Evolutionary conservation across 2,797 vertebrate species (phyloP).

Genomic region (Sardinella longiceps): DNA sequence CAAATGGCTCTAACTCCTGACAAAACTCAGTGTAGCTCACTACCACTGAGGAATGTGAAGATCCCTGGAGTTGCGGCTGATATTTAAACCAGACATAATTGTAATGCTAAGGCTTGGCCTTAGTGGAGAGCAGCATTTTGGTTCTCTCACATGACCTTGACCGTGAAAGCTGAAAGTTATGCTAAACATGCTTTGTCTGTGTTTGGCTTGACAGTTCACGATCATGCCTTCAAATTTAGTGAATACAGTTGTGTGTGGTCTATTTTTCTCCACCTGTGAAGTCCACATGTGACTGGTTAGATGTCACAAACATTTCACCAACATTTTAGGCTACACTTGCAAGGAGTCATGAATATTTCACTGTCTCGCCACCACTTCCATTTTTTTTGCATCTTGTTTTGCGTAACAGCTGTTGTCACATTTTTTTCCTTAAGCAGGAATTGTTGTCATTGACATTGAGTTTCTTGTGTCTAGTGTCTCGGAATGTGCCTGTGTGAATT

Average conservation of each 20-base stretch:
- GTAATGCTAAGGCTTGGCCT: constrained; percentile 58
- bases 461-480: not conserved
- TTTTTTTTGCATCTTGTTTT: not conserved
- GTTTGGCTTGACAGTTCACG: constrained; percentile 19
- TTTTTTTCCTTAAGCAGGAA: too few species aligned
- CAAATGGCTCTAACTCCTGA: constrained; percentile 63
- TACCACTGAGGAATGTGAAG: constrained; percentile 42
- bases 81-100: constrained; percentile 65
- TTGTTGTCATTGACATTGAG: not conserved
- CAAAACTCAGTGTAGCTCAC: constrained; percentile 30
- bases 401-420: not conserved
- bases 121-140: constrained; percentile 53
- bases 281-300: too few species aligned
- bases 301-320: too few species aligned
- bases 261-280: not conserved
- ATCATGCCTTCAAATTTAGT: constrained; percentile 23
- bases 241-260: not conserved
- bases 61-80: constrained; percentile 55
- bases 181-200: constrained; percentile 58
- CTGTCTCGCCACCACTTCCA: not conserved
- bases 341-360: not conserved
- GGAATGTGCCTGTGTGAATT: constrained; percentile 24
- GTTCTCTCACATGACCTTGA: constrained; percentile 62
- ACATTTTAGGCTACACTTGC: too few species aligned
- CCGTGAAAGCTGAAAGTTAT: constrained; percentile 48